Evolutionary conservation across 2,888 invertebrate species (phyloP), one percentile per base, ranked within the genome.

Genomic region (Aphidius colemani): DNA sequence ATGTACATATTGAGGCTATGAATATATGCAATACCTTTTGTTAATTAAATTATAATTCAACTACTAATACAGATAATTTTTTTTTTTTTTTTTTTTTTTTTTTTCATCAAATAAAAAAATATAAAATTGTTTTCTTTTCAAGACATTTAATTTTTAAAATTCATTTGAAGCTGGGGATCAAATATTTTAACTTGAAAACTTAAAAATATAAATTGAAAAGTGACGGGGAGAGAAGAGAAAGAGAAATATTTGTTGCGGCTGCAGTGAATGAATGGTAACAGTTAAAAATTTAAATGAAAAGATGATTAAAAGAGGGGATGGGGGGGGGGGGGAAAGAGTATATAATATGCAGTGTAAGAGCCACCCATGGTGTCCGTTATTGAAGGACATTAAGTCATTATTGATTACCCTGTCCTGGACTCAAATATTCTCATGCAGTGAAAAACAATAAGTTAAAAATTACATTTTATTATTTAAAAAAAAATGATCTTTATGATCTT

Each of bases 351-450:
- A 57, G 49, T 51, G 55, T 58, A 45, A 45, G 73, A 74, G 74
- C 79, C 78, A 79, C 79, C 79, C 78, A 79, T 78, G 78, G 79
- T 78, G 79, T 77, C 78, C 73, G 77, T 78, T 79, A 79, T 79
- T 78, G 78, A 72, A 75, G 75, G 79, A 79, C 78, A 79, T 79
- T 79, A 79, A 79, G 79, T 78, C 78, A 79, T 79, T 79, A 79
- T 79, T 78, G 79, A 79, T 79, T 77, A 78, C 77, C 75, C 74
- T 73, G 30, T 5, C 3, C 3, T 69, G 72, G 71, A 70, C 68
- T 66, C 66, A 70, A 67, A 57, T 68, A 66, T 63, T 59, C 66
- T 30, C 30, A 30, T 30, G 30, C 30, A 30, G 30, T 30, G 30
- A 30, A 30, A 30, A 30, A 30, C 30, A 30, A 30, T 30, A 30